Percentiles rank a stretch among this genome's conserved stretches.
Evolutionary conservation across 2,888 invertebrate species (phyloP).

Genomic region (Nymphalis urticae): DNA sequence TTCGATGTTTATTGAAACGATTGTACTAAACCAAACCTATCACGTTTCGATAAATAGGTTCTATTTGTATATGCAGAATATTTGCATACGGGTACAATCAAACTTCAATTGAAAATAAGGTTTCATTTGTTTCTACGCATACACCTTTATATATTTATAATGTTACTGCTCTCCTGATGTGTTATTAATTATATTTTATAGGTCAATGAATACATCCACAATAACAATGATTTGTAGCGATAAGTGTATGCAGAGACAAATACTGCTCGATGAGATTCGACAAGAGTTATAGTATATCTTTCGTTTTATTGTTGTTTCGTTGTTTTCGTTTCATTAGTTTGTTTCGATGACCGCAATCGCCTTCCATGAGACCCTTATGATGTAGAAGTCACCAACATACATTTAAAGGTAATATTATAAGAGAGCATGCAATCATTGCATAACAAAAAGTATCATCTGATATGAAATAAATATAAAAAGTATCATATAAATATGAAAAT

Average conservation of each 20-base stretch:
- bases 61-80: conserved; percentile 21
- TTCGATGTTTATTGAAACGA: conserved; percentile 26
- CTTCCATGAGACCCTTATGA: too few relatives aligned
- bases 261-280: not conserved
- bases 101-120: conserved; percentile 16
- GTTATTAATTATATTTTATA: not conserved
- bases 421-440: too few relatives aligned
- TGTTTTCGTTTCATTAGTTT: too few relatives aligned
- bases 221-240: not conserved
- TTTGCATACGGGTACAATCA: conserved; percentile 21
- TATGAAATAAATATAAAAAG: too few relatives aligned
- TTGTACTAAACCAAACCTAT: conserved; percentile 27
- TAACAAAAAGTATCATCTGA: too few relatives aligned
- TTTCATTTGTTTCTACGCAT: conserved; percentile 8
- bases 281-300: not conserved
- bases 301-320: too few relatives aligned
- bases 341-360: too few relatives aligned
- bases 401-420: too few relatives aligned
- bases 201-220: not conserved
- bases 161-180: too few relatives aligned
- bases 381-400: too few relatives aligned
- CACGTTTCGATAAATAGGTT: conserved; percentile 26
- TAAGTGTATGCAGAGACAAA: not conserved
- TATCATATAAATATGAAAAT: too few relatives aligned
- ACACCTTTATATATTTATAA: not conserved